Evolutionary conservation across 2,888 invertebrate genomes (phyloP).

Genomic region (Disparrhopalites patrizii): DNA sequence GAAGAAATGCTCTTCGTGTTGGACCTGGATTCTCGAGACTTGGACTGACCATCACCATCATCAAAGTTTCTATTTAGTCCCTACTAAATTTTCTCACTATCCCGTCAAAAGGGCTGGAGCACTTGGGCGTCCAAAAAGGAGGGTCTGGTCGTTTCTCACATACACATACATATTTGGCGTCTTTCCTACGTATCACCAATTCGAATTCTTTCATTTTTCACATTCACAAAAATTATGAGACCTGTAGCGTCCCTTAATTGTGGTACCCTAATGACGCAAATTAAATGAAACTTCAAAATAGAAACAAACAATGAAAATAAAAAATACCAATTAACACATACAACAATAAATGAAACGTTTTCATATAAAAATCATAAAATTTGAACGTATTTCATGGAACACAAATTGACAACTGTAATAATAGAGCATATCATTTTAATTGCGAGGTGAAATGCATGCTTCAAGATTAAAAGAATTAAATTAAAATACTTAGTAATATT

Average conservation of each 20-base stretch:
- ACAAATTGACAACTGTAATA: too few species aligned
- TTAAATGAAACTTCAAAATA: neutral
- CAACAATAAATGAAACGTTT: too few species aligned
- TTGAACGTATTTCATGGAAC: too few species aligned
- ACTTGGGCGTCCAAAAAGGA: constrained; percentile 1
- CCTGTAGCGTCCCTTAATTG: neutral
- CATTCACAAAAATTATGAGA: neutral
- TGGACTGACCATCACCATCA: constrained; percentile 7
- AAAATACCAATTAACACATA: too few species aligned
- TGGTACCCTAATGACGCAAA: neutral
- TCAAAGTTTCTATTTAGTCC: constrained; percentile 15
- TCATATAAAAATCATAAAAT: too few species aligned
- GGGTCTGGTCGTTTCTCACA: constrained; percentile 12
- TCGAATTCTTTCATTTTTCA: constrained; percentile 7
- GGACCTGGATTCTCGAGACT: too few species aligned
- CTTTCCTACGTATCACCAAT: constrained; percentile 13
- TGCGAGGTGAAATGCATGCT: too few species aligned
- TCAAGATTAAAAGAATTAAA: too few species aligned
- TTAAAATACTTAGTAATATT: too few species aligned
- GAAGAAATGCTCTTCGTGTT: too few species aligned
- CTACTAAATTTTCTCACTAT: constrained; percentile 13
- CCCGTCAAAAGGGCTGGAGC: constrained; percentile 5
- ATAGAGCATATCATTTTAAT: too few species aligned
- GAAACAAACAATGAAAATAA: constrained; percentile 6
- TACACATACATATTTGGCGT: constrained; percentile 18